A percentile compares a stretch with the other conserved stretches of the same genome.
Conservation (phyloP, 2,113 vertebrate species). For the Lynx canadensis region DNA sequence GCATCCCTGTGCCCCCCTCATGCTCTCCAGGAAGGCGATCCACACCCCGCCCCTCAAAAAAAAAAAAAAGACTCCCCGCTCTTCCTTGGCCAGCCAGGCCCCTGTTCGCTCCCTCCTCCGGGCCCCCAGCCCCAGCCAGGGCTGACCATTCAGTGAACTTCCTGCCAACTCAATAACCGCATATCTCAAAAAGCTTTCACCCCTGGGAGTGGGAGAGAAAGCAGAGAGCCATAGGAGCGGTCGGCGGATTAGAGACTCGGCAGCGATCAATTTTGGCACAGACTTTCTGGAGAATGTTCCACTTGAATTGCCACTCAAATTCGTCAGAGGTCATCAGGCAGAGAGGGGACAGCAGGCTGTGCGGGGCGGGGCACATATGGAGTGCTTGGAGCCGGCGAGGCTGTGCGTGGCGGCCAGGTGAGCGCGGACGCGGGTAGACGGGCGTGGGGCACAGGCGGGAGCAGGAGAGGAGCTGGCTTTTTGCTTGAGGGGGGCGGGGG, state of each 20-base stretch:
- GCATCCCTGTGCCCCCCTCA: neutral
- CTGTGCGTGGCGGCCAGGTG: neutral
- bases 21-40: neutral
- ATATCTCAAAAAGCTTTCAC: neutral
- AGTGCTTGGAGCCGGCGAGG: neutral
- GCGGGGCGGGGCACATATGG: neutral
- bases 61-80: neutral
- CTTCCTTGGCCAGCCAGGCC: neutral
- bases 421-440: fast-evolving
- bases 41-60: no score
- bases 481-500: neutral
- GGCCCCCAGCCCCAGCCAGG: neutral
- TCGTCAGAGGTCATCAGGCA: neutral
- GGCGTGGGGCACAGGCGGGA: no score
- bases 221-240: neutral
- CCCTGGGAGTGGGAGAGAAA: neutral
- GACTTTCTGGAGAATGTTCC: neutral
- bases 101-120: neutral
- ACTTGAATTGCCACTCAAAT: neutral
- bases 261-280: neutral
- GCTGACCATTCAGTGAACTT: neutral
- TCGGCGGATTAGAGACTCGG: neutral
- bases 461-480: neutral
- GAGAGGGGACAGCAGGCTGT: neutral
- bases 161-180: neutral